Conservation (phyloP, 64 coral and sea anemone genomes). For the Trachythela sp. region DNA sequence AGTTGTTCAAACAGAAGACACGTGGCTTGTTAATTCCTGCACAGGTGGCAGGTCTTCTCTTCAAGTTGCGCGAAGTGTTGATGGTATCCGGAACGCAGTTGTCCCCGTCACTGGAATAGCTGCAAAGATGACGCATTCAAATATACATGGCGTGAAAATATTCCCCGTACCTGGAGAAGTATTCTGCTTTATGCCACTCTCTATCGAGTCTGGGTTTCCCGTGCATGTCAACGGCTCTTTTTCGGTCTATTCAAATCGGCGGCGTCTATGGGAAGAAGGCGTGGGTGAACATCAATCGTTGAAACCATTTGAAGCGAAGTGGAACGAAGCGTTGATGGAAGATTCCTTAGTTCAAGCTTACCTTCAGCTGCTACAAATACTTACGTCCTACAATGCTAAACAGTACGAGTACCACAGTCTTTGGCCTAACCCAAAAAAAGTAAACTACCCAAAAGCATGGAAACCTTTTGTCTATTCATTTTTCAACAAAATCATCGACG, state of each 20-base stretch:
- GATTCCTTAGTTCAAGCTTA: slow-evolving; percentile 56
- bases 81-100: neutral
- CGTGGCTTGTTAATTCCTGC: slow-evolving; percentile 3
- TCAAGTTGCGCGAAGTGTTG: neutral
- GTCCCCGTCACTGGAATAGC: neutral
- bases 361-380: slow-evolving; percentile 47
- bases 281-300: neutral
- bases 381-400: neutral
- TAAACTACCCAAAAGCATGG: slow-evolving; percentile 29
- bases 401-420: slow-evolving; percentile 47
- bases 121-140: neutral
- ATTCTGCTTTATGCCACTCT: slow-evolving; percentile 62
- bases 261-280: neutral
- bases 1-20: neutral
- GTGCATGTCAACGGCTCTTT: slow-evolving; percentile 64
- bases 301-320: slow-evolving; percentile 49
- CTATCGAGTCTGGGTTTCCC: slow-evolving; percentile 47
- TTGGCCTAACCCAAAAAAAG: slow-evolving; percentile 48
- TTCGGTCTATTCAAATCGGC: neutral
- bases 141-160: neutral
- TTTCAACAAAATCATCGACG: slow-evolving; percentile 24
- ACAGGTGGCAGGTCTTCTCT: neutral
- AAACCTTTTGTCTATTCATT: slow-evolving; percentile 43
- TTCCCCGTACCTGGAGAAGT: slow-evolving; percentile 12
- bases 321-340: slow-evolving; percentile 67